These are phyloP conservation scores for Buathra laborator DNA, from an alignment of 2,888 invertebrate species.

Conservation along the genomic window DNA sequence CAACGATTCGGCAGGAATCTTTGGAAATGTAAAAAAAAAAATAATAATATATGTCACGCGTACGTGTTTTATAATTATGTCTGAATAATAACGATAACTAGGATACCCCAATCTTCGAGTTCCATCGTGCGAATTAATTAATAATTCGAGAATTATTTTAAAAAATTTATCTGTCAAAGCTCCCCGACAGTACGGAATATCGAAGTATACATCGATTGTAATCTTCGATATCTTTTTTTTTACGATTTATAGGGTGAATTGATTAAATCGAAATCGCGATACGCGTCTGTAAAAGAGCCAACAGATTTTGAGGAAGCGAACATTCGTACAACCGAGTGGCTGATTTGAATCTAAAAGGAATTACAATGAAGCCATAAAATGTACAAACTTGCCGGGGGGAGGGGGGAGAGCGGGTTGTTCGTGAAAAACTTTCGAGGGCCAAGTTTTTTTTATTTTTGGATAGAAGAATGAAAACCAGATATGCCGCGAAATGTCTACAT, in stretches of 20 bases:
- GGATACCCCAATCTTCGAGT: conserved; percentile 1
- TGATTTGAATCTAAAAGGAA: conserved; percentile 62
- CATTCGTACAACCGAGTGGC: conserved; percentile 38
- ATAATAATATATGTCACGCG: not conserved
- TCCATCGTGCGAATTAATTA: not conserved
- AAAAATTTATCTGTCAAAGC: conserved; percentile 30
- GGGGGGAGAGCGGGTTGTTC: not conserved
- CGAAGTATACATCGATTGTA: not conserved
- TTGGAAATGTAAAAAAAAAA: not conserved
- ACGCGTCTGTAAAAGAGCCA: not conserved
- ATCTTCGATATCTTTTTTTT: conserved; percentile 12
- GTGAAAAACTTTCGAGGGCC: not conserved
- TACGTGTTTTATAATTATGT: not conserved
- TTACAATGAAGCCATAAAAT: conserved; percentile 24
- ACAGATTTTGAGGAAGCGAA: not conserved
- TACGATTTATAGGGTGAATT: not conserved
- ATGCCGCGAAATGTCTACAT: not conserved
- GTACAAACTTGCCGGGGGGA: conserved; percentile 28
- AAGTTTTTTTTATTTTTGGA: not conserved
- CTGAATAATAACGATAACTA: not conserved
- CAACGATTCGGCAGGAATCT: conserved; percentile 4
- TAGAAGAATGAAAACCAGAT: not conserved
- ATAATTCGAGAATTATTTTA: not conserved
- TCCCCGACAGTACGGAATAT: not conserved
- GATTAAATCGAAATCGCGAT: not conserved